Evolutionary conservation across 2,797 vertebrate species (phyloP).

Genomic region (Linurgus olivaceus): DNA sequence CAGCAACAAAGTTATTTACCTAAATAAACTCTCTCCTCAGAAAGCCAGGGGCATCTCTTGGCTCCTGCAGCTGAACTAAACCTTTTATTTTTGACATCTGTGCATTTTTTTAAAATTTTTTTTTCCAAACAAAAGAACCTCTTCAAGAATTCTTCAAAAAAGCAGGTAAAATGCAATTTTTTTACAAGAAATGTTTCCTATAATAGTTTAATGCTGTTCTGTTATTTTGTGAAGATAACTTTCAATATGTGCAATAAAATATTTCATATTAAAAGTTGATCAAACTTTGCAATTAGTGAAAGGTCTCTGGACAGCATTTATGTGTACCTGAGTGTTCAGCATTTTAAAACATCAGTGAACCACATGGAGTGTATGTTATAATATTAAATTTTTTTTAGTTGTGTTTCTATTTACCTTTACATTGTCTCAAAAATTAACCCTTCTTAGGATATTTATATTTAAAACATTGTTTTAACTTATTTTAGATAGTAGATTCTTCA

Average conservation of each 20-base stretch:
- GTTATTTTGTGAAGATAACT: background rate
- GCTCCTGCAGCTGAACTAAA: background rate
- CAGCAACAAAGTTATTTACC: background rate
- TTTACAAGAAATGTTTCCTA: background rate
- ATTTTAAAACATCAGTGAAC: background rate
- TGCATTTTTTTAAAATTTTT: background rate
- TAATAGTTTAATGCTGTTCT: background rate
- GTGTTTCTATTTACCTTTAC: background rate
- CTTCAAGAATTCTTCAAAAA: slow-evolving; percentile 26
- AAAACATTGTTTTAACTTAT: background rate
- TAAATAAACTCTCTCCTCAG: background rate
- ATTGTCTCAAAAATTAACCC: background rate
- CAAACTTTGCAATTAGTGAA: background rate
- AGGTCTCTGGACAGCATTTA: background rate
- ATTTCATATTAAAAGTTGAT: background rate
- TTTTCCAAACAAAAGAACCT: background rate
- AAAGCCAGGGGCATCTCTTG: background rate
- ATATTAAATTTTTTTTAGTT: background rate
- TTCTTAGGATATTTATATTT: background rate
- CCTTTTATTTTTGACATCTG: background rate
- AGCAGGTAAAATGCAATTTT: slow-evolving; percentile 52
- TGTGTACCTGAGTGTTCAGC: background rate
- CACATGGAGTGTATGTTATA: background rate
- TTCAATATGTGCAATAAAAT: background rate
- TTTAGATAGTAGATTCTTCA: background rate